Evolutionary conservation across 2,113 vertebrate genomes (phyloP), one percentile per base, ranked within the genome.

Genomic region (Sprattus sprattus): DNA sequence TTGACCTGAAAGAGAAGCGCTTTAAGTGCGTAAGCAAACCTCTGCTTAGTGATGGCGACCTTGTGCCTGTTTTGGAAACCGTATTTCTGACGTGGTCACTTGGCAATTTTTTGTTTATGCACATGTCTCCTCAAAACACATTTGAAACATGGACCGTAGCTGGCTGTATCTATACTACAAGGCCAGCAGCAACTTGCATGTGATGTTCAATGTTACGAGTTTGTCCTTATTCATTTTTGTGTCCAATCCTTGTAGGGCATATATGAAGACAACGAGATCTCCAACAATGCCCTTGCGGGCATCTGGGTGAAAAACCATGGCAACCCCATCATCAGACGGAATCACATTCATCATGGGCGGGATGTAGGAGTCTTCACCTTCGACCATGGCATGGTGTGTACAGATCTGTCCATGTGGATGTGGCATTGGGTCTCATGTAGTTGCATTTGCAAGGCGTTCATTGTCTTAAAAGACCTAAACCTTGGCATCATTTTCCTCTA

Each of bases 251-350:
- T 78, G 71, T 39, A 99, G 98, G 98, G 98, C 91, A 99, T 99
- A 93, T 99, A 99, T 81, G 98, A 99, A 92, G 98, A 99, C 95
- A 99, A 99, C 84, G 98, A 99, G 94, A 99, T 99, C 93, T 99
- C 97, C 90, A 99, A 99, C 95, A 99, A 99, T 81, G 98, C 98
- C 0, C 95, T 99, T 92, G 98, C 98, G 90, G 98, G 98, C 52
- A 99, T 99, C 94, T 99, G 98, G 98, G 98, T 99, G 90, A 99
- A 99, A 96, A 99, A 99, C 95, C 98, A 99, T 0, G 98, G 98
- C 87, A 99, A 99, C 94, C 98, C 98, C 60, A 99, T 99, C 92
- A 99, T 99, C 94, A 97, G 98, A 93, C 95, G 98, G 91, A 99
- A 99, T 94, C 98, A 99, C 92, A 99, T 99, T 94, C 98, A 99